Conservation (phyloP, 2,797 vertebrate genomes). For the Steatocranus sp. region DNA sequence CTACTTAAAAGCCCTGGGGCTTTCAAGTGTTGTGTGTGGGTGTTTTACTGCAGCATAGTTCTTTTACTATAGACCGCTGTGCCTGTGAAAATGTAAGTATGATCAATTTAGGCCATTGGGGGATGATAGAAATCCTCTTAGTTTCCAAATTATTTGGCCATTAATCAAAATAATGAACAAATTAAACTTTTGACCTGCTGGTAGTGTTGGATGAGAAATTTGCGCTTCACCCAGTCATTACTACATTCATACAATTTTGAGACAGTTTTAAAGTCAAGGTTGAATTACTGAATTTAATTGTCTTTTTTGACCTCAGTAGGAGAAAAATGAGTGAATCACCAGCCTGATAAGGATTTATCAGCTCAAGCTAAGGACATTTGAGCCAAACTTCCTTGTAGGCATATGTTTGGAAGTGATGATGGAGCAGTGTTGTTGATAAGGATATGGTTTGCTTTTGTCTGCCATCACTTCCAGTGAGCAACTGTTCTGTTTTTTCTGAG, state of each 20-base stretch:
- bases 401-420: neutral
- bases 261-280: neutral
- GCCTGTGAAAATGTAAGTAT: neutral
- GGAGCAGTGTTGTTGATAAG: neutral
- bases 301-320: neutral
- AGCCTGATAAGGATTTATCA: neutral
- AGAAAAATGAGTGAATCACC: neutral
- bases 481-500: neutral
- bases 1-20: neutral
- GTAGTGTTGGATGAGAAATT: neutral
- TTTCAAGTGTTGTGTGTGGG: neutral
- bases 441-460: neutral
- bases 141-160: neutral
- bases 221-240: neutral
- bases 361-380: neutral
- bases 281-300: neutral
- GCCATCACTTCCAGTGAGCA: neutral
- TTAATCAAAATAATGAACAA: neutral
- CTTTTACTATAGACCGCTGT: neutral
- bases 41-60: neutral
- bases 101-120: neutral
- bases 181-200: neutral
- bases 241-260: neutral
- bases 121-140: neutral
- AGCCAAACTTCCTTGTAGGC: neutral